Conservation (phyloP, 2,888 invertebrate species). For the Leptinotarsa tumamoca region DNA sequence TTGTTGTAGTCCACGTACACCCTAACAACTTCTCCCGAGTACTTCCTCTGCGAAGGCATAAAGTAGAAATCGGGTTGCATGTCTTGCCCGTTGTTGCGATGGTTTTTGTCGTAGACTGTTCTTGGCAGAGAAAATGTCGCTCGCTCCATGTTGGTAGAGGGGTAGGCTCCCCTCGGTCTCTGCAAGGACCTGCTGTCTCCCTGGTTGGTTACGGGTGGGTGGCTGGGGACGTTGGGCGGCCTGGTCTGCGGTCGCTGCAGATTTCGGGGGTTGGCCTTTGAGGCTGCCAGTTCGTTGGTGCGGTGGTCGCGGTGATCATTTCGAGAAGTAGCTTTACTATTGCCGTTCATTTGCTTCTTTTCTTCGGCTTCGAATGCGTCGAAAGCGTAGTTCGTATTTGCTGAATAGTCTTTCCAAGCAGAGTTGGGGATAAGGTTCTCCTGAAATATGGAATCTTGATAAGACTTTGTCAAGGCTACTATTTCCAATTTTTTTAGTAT, state of each 20-base stretch:
- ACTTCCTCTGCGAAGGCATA: slow-evolving; percentile 94
- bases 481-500: too few species aligned
- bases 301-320: slow-evolving; percentile 49
- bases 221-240: slow-evolving; percentile 57
- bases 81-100: slow-evolving; percentile 58
- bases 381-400: slow-evolving; percentile 91
- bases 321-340: slow-evolving; percentile 27
- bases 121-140: slow-evolving; percentile 83
- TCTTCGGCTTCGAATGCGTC: slow-evolving; percentile 89
- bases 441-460: slow-evolving; percentile 65
- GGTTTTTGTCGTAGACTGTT: slow-evolving; percentile 68
- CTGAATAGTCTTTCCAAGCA: slow-evolving; percentile 90
- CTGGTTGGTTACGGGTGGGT: slow-evolving; percentile 61
- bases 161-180: slow-evolving; percentile 65
- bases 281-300: slow-evolving; percentile 50
- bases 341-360: slow-evolving; percentile 65
- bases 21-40: slow-evolving; percentile 89
- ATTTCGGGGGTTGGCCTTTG: slow-evolving; percentile 20
- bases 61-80: slow-evolving; percentile 91
- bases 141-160: slow-evolving; percentile 68
- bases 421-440: slow-evolving; percentile 85
- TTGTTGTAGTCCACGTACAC: slow-evolving; percentile 87
- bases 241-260: slow-evolving; percentile 57
- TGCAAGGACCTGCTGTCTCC: slow-evolving; percentile 75
- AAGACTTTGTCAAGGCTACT: too few species aligned